Evolutionary conservation across 2,888 invertebrate genomes (phyloP), one percentile per base, ranked within the genome.

Genomic region (Vesta saturnalis): DNA sequence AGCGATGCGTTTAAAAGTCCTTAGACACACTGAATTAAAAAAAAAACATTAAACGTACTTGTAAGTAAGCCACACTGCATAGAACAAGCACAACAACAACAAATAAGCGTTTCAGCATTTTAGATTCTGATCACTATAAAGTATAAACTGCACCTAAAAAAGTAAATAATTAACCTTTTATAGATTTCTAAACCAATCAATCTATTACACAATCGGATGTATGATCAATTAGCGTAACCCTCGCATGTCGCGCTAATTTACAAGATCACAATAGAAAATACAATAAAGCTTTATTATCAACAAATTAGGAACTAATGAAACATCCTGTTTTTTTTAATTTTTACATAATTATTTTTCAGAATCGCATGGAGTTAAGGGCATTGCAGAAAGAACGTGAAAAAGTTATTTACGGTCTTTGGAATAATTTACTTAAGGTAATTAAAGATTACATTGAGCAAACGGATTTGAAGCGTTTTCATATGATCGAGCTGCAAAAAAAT

Each of bases 391-490:
- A 70, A 3, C 77, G 78, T 23, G 79, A 80, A 22, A 72, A 67
- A 15, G 68, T 74, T 5, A 76, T 79, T 65, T 72, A 70, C 14
- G 76, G 75, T 57, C 76, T 84, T 62, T 84, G 84, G 84, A 72
- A 72, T 14, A 74, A 82, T 56, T 80, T 84, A 59, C 77, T 79
- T 4, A 63, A 72, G 61, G 72, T 79, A 10, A 71, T 83, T 12
- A 72, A 67, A 1, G 69, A 73, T 8, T 81, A 83, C 72, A 78
- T 83, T 39, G 72, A 76, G 39, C 74, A 75, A 66, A 82, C 81
- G 1, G 83, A 84, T 63, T 70, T 74, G 16, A 77, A 78, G 69
- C 77, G 84, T 18, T 76, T 80, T 15, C 83, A 83, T 69, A 74
- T 83, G 43, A 82, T 80, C 12, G 82, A 83, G 71, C 72, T 84